Base-by-base conservation (phyloP, 2,797 vertebrate species). In the Sebastes ruberrimus region DNA sequence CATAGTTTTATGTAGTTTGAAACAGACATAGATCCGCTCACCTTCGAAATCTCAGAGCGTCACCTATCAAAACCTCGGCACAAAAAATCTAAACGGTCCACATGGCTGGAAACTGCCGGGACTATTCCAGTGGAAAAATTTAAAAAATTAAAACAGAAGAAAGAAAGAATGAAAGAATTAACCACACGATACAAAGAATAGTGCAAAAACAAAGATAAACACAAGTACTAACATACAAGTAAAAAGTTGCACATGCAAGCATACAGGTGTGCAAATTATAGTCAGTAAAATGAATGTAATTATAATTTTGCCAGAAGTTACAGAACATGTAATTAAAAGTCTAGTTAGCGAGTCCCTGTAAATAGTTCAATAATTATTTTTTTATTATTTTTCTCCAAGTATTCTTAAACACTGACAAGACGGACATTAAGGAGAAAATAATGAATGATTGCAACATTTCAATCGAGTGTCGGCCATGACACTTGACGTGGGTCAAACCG, bases 401-500 rank as follows among this genome's bases (percentile, higher is more conserved):
- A 3, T 60, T 27, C 63, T 42, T 42, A 30, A 25, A 38, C n/a
- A 42, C 22, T 25, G 13, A 64, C 10, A 0, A 32, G 28, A 42
- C 38, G 35, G 11, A 23, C n/a, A 14, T 22, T 38, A 13, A 62
- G 20, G n/a, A 63, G n/a, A 14, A 35, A 16, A 64, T 38, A 38
- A 25, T 16, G 13, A 23, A 7, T 23, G 18, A 32, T 6, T 32
- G 28, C 59, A 23, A 63, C 5, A n/a, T 46, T 28, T 20, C 64
- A 10, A 22, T 38, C 64, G n/a, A 23, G 20, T 22, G 66, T 57
- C 33, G 10, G 23, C 68, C 55, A 59, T 71, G 61, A 74, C 60
- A 9, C 28, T 6, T 22, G 18, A 14, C 23, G n/a, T 1, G 25
- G 60, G 71, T 85, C 75, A 83, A 60, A 65, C 69, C 1, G 33